Conservation (phyloP, 2,888 invertebrate genomes). For the Mythimna vitellina region DNA sequence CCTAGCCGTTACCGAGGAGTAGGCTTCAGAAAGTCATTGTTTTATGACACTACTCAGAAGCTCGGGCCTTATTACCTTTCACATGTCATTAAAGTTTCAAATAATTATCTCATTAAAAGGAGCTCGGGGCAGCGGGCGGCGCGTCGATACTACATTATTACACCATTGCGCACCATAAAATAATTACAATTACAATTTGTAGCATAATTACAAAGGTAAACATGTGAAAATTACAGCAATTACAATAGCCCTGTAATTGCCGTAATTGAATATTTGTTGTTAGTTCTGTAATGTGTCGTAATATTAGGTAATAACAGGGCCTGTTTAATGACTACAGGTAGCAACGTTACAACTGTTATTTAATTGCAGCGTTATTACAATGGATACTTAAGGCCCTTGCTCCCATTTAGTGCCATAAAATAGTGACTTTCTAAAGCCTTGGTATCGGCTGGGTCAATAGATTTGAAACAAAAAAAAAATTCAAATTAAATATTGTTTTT, state of each 20-base stretch:
- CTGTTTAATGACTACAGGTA: conserved; percentile 43
- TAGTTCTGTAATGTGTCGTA: conserved; percentile 58
- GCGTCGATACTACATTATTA: conserved; percentile 28
- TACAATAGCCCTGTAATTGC: conserved; percentile 56
- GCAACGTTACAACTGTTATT: conserved; percentile 48
- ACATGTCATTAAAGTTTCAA: conserved; percentile 42
- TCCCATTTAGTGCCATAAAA: too few species aligned
- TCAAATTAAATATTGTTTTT: too few species aligned
- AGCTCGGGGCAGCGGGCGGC: conserved; percentile 12
- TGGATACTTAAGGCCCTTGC: conserved; percentile 12
- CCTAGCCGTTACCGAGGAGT: too few species aligned
- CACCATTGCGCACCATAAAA: conserved; percentile 35
- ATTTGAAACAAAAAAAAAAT: too few species aligned
- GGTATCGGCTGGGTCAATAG: too few species aligned
- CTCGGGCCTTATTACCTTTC: conserved; percentile 48
- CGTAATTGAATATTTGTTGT: conserved; percentile 61
- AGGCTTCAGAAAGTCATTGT: too few species aligned
- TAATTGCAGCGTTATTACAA: conserved; percentile 58
- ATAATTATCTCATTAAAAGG: conserved; percentile 50
- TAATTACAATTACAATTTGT: conserved; percentile 53
- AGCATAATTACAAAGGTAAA: conserved; percentile 57
- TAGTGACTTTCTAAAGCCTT: too few species aligned
- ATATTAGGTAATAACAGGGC: conserved; percentile 54
- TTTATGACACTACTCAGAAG: too few species aligned
- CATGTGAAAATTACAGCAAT: conserved; percentile 58